phyloP scores from a whole-genome alignment of 2,113 vertebrate genomes.

The Mus spicilegus region DNA sequence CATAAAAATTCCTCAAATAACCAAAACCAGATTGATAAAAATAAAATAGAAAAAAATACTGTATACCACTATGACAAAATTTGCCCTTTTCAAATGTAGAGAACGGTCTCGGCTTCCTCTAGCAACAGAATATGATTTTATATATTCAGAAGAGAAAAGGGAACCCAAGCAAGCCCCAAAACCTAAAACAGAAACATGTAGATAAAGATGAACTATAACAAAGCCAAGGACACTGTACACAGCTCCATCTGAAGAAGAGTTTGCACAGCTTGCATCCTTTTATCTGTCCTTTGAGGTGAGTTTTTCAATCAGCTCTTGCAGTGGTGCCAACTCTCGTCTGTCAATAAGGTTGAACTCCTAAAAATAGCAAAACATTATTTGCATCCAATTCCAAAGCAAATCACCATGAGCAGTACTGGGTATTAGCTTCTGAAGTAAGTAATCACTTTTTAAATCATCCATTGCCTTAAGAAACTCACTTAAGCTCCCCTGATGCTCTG shows the following conservation, averaged over 20 bases:
- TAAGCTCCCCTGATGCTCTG: neutral
- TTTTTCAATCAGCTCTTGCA: constrained; percentile 94
- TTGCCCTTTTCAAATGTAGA: constrained; percentile 83
- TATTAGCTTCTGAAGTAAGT: constrained; percentile 50
- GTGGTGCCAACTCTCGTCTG: constrained; percentile 92
- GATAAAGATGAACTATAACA: constrained; percentile 73
- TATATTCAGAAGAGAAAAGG: constrained; percentile 74
- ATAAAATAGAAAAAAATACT: constrained; percentile 52
- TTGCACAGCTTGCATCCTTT: constrained; percentile 78
- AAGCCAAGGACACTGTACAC: constrained; percentile 76
- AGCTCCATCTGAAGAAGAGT: constrained; percentile 82
- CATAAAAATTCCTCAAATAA: constrained; percentile 82
- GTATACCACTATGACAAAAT: constrained; percentile 83
- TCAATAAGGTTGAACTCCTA: constrained; percentile 95
- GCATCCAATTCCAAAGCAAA: constrained; percentile 19
- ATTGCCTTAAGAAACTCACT: constrained; percentile 18
- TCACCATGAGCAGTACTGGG: neutral
- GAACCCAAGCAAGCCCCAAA: constrained; percentile 65
- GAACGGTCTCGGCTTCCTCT: constrained; percentile 84
- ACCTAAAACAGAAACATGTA: constrained; percentile 63
- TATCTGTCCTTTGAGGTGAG: constrained; percentile 95
- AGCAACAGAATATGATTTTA: constrained; percentile 78
- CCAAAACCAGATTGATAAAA: constrained; percentile 57
- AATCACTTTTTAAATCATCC: neutral
- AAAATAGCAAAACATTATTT: constrained; percentile 44